Percentiles rank a stretch among this genome's conserved stretches.
phyloP scores from a whole-genome alignment of 2,113 vertebrate species.

The Uria aalge region DNA sequence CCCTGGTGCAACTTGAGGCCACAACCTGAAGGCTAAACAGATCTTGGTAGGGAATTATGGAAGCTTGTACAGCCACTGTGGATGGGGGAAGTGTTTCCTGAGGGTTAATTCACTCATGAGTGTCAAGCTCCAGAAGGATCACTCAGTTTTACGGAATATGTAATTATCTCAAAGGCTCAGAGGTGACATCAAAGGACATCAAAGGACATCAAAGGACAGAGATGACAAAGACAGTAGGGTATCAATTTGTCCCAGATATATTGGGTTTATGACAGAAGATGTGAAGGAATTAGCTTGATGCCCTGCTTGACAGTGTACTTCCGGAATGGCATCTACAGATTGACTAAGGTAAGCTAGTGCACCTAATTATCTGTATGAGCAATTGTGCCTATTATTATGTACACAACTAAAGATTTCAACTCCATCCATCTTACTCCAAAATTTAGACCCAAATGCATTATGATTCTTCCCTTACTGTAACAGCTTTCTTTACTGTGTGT shows the following conservation, averaged over 20 bases:
- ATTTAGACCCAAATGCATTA: neutral
- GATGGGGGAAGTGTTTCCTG: neutral
- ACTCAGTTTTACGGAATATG: neutral
- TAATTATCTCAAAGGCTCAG: neutral
- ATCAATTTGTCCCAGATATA: neutral
- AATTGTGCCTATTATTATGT: neutral
- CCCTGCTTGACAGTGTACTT: neutral
- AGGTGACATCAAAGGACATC: too few relatives aligned
- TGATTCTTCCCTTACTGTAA: neutral
- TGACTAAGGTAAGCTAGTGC: neutral
- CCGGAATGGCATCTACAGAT: neutral
- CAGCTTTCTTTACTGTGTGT: neutral
- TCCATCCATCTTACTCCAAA: neutral
- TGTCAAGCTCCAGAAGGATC: neutral
- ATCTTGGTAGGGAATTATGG: neutral
- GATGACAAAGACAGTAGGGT: neutral
- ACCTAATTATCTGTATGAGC: neutral
- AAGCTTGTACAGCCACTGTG: neutral
- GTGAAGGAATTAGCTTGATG: neutral
- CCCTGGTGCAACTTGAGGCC: neutral
- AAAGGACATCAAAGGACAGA: too few relatives aligned
- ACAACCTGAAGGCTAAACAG: neutral
- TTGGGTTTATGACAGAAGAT: neutral
- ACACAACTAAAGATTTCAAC: neutral
- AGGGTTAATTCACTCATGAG: neutral